Evolutionary conservation across 1,140 invertebrate species (phyloP).

Genomic region (Pogonomyrmex barbatus): DNA sequence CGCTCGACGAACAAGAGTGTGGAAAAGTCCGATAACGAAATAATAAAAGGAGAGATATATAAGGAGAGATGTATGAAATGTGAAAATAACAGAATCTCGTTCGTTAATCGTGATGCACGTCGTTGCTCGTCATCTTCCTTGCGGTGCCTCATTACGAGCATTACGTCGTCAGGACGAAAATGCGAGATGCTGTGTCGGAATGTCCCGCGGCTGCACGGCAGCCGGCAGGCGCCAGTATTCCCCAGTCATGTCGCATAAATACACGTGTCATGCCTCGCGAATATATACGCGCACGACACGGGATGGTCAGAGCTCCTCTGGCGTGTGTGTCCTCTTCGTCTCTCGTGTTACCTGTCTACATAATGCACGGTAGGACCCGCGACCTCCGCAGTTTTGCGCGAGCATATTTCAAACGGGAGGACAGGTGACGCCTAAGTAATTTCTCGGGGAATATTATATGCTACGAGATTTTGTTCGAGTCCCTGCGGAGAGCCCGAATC

Average conservation of each 20-base stretch:
- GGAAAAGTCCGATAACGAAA: not conserved
- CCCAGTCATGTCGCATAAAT: conserved; percentile 71
- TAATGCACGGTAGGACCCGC: conserved; percentile 57
- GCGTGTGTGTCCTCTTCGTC: not conserved
- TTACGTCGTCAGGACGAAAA: conserved; percentile 58
- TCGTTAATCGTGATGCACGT: not conserved
- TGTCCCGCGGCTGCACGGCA: conserved; percentile 59
- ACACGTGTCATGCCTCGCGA: conserved; percentile 64
- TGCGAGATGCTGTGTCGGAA: conserved; percentile 38
- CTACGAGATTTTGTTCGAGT: conserved; percentile 11
- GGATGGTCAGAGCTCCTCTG: conserved; percentile 37
- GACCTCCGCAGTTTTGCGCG: conserved; percentile 50
- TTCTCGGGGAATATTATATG: conserved; percentile 49
- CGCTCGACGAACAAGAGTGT: not conserved
- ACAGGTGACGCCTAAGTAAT: conserved; percentile 59
- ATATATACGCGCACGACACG: conserved; percentile 42
- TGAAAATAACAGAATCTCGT: not conserved
- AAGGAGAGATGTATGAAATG: not conserved
- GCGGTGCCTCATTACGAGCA: conserved; percentile 45
- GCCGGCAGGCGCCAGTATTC: conserved; percentile 63
- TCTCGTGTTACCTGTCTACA: conserved; percentile 50
- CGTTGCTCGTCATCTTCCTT: conserved; percentile 1
- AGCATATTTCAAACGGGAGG: conserved; percentile 47
- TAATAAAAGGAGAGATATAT: too few relatives aligned
- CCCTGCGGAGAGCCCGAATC: not conserved